A percentile compares a stretch with the other conserved stretches of the same genome.
Conservation (phyloP, 2,113 vertebrate genomes). For the Tragelaphus strepsiceros region DNA sequence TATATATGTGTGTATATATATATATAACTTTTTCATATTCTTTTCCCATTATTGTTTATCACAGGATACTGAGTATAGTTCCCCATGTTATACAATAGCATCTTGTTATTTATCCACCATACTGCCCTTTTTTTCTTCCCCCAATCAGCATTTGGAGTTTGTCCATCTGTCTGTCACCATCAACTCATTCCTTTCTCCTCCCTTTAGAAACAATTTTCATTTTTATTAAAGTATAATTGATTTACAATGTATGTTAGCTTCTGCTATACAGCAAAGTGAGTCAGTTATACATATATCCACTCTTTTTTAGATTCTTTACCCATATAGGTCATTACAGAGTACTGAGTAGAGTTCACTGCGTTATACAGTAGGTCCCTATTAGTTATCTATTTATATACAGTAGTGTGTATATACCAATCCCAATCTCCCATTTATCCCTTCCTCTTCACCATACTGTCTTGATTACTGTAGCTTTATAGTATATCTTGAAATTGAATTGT, state of each 20-base stretch:
- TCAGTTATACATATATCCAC: neutral
- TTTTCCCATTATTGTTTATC: neutral
- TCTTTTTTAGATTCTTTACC: neutral
- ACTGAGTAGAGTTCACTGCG: neutral
- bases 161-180: neutral
- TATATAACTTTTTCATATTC: neutral
- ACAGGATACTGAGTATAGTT: neutral
- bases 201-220: neutral
- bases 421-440: too few species aligned
- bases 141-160: neutral
- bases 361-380: neutral
- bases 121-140: neutral
- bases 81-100: neutral
- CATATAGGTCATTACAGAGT: neutral
- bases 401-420: too few species aligned
- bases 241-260: neutral
- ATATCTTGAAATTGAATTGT: neutral
- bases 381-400: too few species aligned
- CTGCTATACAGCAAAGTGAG: neutral
- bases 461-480: neutral
- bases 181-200: neutral
- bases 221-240: neutral
- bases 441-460: neutral
- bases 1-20: neutral
- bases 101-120: neutral